Percentiles rank a stretch among this genome's conserved stretches.
Conservation (phyloP, 2,888 invertebrate genomes). For the Drosophila nr. fundita region DNA sequence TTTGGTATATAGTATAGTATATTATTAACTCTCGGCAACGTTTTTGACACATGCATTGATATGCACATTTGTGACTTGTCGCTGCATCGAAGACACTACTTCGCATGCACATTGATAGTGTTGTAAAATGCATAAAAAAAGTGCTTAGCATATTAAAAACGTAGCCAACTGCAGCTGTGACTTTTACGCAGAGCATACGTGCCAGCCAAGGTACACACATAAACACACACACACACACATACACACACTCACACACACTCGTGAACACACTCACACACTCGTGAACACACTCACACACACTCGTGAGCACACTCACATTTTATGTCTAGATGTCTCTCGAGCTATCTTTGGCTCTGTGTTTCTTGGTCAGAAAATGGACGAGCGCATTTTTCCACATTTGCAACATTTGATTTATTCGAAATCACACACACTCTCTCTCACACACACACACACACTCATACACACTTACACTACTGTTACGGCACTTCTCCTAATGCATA, state of each 20-base stretch:
- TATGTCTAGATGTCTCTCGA: no score
- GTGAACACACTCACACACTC: neutral
- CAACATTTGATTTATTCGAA: slow-evolving; percentile 66
- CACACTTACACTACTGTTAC: slow-evolving; percentile 7
- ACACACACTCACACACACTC: neutral
- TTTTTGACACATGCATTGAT: slow-evolving; percentile 74
- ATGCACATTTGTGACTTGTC: slow-evolving; percentile 74
- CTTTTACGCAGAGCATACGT: slow-evolving; percentile 46
- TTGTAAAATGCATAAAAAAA: slow-evolving; percentile 74
- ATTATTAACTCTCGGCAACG: slow-evolving; percentile 73
- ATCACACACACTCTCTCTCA: slow-evolving; percentile 15
- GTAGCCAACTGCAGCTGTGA: slow-evolving; percentile 72
- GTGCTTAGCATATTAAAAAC: slow-evolving; percentile 76
- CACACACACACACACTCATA: slow-evolving; percentile 1
- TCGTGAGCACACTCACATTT: neutral
- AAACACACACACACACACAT: slow-evolving; percentile 5
- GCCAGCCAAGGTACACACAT: slow-evolving; percentile 38
- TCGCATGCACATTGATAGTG: slow-evolving; percentile 60
- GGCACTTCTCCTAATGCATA: slow-evolving; percentile 60
- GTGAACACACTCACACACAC: neutral
- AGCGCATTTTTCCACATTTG: slow-evolving; percentile 54
- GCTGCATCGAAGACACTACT: slow-evolving; percentile 43
- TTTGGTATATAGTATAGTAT: slow-evolving; percentile 42
- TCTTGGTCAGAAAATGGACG: slow-evolving; percentile 56
- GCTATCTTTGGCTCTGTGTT: slow-evolving; percentile 41